Conservation (phyloP, 2,888 invertebrate genomes). For the Campoplex nolae region DNA sequence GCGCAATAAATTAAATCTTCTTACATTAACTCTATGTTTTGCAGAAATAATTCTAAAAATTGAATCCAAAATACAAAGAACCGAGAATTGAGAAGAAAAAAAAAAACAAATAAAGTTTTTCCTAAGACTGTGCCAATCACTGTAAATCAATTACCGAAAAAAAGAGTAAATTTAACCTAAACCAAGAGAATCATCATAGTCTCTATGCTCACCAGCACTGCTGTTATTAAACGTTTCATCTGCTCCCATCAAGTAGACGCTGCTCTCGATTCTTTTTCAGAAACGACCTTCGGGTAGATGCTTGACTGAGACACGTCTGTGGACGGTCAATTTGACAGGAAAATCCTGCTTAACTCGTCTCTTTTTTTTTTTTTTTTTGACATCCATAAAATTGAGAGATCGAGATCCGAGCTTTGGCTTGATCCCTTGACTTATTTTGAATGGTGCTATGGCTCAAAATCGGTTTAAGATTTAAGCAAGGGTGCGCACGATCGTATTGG, state of each 20-base stretch:
- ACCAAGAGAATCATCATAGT: neutral
- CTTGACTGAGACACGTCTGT: slow-evolving; percentile 26
- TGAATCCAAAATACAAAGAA: neutral
- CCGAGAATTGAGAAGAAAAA: neutral
- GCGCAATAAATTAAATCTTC: slow-evolving; percentile 31
- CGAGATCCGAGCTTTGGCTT: slow-evolving; percentile 5
- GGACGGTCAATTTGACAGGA: slow-evolving; percentile 49
- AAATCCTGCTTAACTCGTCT: slow-evolving; percentile 42
- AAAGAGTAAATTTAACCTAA: neutral
- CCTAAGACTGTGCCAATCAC: too few relatives aligned
- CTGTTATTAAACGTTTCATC: neutral
- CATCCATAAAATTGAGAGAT: slow-evolving; percentile 26
- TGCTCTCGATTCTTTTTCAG: neutral
- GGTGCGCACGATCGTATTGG: neutral
- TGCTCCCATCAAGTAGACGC: neutral
- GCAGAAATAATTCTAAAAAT: slow-evolving; percentile 36
- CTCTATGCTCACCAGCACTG: neutral
- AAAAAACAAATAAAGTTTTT: neutral
- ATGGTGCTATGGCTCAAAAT: neutral
- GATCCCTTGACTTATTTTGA: slow-evolving; percentile 22
- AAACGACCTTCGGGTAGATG: neutral
- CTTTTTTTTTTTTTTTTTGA: neutral
- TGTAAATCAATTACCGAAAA: neutral
- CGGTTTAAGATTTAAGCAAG: slow-evolving; percentile 30
- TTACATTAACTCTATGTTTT: slow-evolving; percentile 14